A percentile compares a stretch with the other conserved stretches of the same genome.
These are phyloP conservation scores for Melanotaenia trifasciata DNA, from an alignment of 2,797 vertebrate genomes.

Conservation along the genomic window DNA sequence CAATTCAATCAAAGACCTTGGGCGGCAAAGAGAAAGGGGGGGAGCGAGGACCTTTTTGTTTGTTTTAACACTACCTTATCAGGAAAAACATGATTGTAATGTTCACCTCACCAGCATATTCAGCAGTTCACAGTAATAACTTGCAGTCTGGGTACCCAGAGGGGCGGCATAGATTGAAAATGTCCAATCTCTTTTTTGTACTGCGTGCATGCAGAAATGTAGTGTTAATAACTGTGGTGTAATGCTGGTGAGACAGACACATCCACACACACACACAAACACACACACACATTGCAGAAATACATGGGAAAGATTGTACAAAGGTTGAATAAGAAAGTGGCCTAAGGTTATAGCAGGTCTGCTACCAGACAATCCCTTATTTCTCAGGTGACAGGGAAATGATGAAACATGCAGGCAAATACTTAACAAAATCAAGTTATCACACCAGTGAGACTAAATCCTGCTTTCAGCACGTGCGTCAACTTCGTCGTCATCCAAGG, in stretches of 20 bases:
- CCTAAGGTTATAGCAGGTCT: slow-evolving; percentile 26
- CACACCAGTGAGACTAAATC: slow-evolving; percentile 35
- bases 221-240: slow-evolving; percentile 52
- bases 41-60: slow-evolving; percentile 57
- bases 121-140: slow-evolving; percentile 76
- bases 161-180: slow-evolving; percentile 74
- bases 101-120: slow-evolving; percentile 71
- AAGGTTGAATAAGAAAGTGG: slow-evolving; percentile 32
- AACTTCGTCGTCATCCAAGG: slow-evolving; percentile 43
- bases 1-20: slow-evolving; percentile 76
- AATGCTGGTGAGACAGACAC: slow-evolving; percentile 47
- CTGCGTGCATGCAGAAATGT: slow-evolving; percentile 55
- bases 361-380: slow-evolving; percentile 38
- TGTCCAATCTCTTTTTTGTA: slow-evolving; percentile 72
- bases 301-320: slow-evolving; percentile 26
- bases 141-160: slow-evolving; percentile 64
- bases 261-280: slow-evolving; percentile 45
- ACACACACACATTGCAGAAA: slow-evolving; percentile 27
- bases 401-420: slow-evolving; percentile 29
- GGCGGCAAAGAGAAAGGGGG: slow-evolving; percentile 45
- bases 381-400: slow-evolving; percentile 20
- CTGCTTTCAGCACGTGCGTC: slow-evolving; percentile 48
- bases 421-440: slow-evolving; percentile 25
- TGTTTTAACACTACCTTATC: slow-evolving; percentile 77
- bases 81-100: slow-evolving; percentile 79